These are phyloP conservation scores for Acipenser ruthenus DNA, from an alignment of 2,797 vertebrate species.

Conservation along the genomic window DNA sequence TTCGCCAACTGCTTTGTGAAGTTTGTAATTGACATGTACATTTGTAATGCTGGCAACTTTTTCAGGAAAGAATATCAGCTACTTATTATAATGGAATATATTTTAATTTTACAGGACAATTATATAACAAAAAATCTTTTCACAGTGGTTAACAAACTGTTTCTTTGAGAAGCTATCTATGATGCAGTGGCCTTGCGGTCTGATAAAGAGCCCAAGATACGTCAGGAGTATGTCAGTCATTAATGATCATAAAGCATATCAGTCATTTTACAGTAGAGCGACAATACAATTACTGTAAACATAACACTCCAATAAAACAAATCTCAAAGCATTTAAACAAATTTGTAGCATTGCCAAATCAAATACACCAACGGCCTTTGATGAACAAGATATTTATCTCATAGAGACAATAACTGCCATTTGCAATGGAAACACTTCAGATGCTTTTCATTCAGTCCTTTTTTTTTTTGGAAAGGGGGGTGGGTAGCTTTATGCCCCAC, in stretches of 20 bases:
- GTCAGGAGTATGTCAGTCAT: conserved; percentile 30
- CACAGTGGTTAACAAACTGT: not conserved
- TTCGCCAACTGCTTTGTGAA: not conserved
- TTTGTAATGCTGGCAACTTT: not conserved
- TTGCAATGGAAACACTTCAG: not conserved
- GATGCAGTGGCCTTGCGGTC: not conserved
- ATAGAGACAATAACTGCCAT: not conserved
- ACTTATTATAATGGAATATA: not conserved
- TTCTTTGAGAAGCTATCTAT: not conserved
- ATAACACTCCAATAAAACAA: not conserved
- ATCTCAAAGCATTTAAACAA: not conserved
- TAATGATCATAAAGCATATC: conserved; percentile 42
- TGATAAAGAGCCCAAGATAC: not conserved
- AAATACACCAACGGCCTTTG: not conserved
- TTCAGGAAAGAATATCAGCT: not conserved
- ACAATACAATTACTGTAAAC: conserved; percentile 41
- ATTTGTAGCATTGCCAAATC: not conserved
- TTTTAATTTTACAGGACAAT: not conserved
- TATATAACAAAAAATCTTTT: not conserved
- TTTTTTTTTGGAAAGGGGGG: not conserved
- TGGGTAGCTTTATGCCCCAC: conserved; percentile 26
- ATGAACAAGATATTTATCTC: not conserved
- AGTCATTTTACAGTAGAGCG: conserved; percentile 43
- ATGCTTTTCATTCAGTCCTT: not conserved
- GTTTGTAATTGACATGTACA: conserved; percentile 1